Base-by-base conservation (phyloP, 2,113 vertebrate species). In the Arenaria interpres region DNA sequence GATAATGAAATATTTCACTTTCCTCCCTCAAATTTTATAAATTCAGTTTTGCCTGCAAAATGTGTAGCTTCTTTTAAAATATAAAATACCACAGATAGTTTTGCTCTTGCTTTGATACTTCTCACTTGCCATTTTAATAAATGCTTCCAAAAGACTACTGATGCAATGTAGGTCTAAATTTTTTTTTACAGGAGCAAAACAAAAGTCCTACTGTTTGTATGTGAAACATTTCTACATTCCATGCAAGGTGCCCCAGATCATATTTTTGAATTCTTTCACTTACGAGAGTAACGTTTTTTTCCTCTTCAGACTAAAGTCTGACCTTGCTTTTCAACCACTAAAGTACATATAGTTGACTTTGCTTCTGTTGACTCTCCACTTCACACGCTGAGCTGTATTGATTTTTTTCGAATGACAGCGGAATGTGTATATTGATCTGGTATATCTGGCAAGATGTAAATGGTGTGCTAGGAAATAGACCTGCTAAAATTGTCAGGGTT, bases 1-100 rank as follows among this genome's bases (percentile, higher is more conserved):
- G 72, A 48, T 94, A 94, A 92, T 84, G 56, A 84, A 86, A 72
- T 78, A 87, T 72, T 95, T 90, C 43, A 72, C n/a, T 84, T 81
- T 48, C 25, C 35, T 28, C 28, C 53, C 25, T 90, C 25, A 63
- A 67, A 81, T 71, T 86, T 86, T 81, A 71, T 69, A 69, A 77
- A 88, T 54, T 84, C 46, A 71, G 6, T 81, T 87, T 81, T 84
- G 35, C 32, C 20, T 90, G 39, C 5, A 89, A 87, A 90, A 67
- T 62, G 3, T 27, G 27, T 59, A 86, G 14, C 43, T 89, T 4
- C 6, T 85, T 82, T 64, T 56, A 28, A 4, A 43, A 80, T 77
- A 72, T 51, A 85, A 90, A 84, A 88, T 59, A 56, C 17, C 72
- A 48, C 16, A 50, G 56, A 88, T 59, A 63, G 21, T 69, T 95